A percentile compares a stretch with the other conserved stretches of the same genome.
phyloP scores from a whole-genome alignment of 2,797 vertebrate species.

The Trematomus bernacchii region DNA sequence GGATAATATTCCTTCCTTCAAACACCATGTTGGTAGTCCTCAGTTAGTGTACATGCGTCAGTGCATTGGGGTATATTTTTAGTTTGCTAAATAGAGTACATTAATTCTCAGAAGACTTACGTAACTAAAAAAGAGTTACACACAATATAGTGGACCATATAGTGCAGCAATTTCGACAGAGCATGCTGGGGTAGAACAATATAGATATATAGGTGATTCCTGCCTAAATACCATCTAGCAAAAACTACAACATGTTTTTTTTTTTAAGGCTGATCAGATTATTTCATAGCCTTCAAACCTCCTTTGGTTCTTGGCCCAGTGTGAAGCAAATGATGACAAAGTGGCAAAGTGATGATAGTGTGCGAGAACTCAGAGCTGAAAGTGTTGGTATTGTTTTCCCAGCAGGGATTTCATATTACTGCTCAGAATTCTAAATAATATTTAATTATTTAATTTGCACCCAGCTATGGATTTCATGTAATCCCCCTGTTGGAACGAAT shows the following conservation, averaged over 20 bases:
- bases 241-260: too few relatives aligned
- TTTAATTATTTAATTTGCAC: not conserved
- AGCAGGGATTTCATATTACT: constrained; percentile 15
- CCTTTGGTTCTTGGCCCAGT: constrained; percentile 21
- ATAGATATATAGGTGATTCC: not conserved
- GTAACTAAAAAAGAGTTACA: not conserved
- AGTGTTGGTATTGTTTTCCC: constrained; percentile 15
- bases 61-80: constrained; percentile 4
- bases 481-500: not conserved
- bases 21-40: not conserved
- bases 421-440: not conserved
- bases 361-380: constrained; percentile 28
- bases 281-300: constrained; percentile 7
- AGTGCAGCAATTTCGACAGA: not conserved
- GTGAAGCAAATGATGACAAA: constrained; percentile 47
- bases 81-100: not conserved
- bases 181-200: not conserved
- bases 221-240: too few relatives aligned
- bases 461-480: not conserved
- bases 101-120: constrained; percentile 1
- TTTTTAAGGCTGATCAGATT: constrained; percentile 17
- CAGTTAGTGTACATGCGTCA: not conserved
- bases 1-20: not conserved
- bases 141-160: not conserved
- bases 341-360: constrained; percentile 39